These are phyloP conservation scores for Apogon hyalosoma DNA, from an alignment of 2,797 vertebrate genomes.

Conservation along the genomic window DNA sequence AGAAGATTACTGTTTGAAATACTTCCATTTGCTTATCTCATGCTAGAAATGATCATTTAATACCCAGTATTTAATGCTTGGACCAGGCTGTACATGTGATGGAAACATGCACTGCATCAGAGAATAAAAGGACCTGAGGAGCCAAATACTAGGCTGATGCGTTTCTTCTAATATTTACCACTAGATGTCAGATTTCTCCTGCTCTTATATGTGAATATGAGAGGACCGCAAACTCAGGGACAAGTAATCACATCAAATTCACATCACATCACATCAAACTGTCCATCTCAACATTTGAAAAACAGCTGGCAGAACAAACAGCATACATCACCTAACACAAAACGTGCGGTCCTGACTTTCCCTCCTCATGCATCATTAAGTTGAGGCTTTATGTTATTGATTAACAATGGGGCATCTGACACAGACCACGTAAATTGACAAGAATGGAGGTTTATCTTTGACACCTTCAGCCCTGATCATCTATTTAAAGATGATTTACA, in stretches of 20 bases:
- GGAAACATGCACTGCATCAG: slow-evolving; percentile 15
- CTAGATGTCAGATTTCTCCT: slow-evolving; percentile 78
- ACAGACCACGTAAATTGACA: slow-evolving; percentile 56
- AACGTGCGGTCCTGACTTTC: slow-evolving; percentile 21
- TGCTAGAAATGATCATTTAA: slow-evolving; percentile 33
- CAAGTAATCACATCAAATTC: slow-evolving; percentile 36
- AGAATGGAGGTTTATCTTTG: slow-evolving; percentile 31
- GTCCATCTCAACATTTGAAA: slow-evolving; percentile 12
- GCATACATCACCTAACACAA: slow-evolving; percentile 51
- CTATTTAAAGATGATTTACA: slow-evolving; percentile 61
- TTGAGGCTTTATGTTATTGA: slow-evolving; percentile 57
- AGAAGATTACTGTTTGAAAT: slow-evolving; percentile 51
- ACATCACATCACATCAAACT: too few species aligned
- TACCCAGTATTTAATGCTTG: slow-evolving; percentile 25
- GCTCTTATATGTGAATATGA: background rate
- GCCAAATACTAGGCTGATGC: background rate
- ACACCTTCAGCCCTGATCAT: slow-evolving; percentile 28
- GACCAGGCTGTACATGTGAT: background rate
- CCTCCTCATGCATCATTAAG: slow-evolving; percentile 39
- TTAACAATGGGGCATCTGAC: slow-evolving; percentile 56
- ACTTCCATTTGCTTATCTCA: slow-evolving; percentile 30
- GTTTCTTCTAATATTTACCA: slow-evolving; percentile 49
- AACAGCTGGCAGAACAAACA: slow-evolving; percentile 35
- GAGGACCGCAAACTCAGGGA: slow-evolving; percentile 1
- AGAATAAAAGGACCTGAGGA: background rate